Evolutionary conservation across 2,797 vertebrate genomes (phyloP), one percentile per base, ranked within the genome.

Genomic region (Acestrorhynchus altus): DNA sequence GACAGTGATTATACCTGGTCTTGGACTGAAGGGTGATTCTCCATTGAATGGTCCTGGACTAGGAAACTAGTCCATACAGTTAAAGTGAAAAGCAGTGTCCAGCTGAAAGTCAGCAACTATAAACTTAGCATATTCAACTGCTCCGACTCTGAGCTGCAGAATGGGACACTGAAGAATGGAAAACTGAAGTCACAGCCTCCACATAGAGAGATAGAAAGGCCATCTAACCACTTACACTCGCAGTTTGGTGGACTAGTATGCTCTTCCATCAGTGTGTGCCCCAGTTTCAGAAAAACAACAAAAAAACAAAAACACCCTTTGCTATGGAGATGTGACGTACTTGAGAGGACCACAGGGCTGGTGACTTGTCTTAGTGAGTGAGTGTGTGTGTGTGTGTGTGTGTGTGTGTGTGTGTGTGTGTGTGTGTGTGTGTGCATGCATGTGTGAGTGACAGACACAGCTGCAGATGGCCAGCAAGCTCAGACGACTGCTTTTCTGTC

Each of bases 391-490:
- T n/a, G n/a, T n/a, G n/a, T n/a, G n/a, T n/a, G n/a, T 35, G 31
- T 35, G 31, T 35, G 31, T 35, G 31, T 35, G 31, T 35, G 31
- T 35, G 31, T 35, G 31, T 35, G 31, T 35, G 6, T 72, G 76
- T 78, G 31, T 78, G 65, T 66, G 2, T 72, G 77, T 79, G 39
- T 79, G 68, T 20, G 51, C 20, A 1, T 63, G 77, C 74, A 18
- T 72, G 61, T 68, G 1, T 65, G 77, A 83, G 31, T 79, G 74
- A 68, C 74, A 57, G 57, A 42, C 57, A 73, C 64, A 83, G 81
- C 77, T 83, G 77, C 40, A 61, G 26, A 65, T 28, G 20, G 31
- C 49, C 39, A 66, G 76, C 49, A 47, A 65, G 60, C 42, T 72
- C 69, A 54, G 24, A 44, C 18, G 28, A 24, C 59, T 26, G 52